Percentiles rank a stretch among this genome's conserved stretches.
Evolutionary conservation across 2,113 vertebrate genomes (phyloP).

Genomic region (Onychostruthus taczanowskii): DNA sequence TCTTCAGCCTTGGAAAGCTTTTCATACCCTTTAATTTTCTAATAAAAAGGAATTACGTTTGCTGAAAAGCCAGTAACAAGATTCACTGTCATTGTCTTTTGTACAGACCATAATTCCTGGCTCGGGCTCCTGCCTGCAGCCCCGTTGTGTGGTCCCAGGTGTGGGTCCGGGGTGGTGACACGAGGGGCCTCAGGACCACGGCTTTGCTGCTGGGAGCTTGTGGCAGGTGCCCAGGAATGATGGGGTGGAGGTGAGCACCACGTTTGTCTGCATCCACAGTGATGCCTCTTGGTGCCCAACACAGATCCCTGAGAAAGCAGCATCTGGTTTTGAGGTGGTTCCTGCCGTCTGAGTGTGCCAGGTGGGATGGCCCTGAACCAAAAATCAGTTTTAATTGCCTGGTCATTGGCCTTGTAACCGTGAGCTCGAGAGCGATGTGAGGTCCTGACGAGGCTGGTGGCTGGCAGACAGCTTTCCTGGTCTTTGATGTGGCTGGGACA

Average conservation of each 20-base stretch:
- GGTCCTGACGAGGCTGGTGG: not conserved
- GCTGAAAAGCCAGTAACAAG: slow-evolving; percentile 75
- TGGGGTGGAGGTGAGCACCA: fast-evolving
- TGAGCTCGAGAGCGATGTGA: fast-evolving
- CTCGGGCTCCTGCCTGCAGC: slow-evolving; percentile 37
- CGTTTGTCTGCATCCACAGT: fast-evolving
- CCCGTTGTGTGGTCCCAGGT: slow-evolving; percentile 44
- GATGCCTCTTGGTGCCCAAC: not conserved
- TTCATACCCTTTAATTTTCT: slow-evolving; percentile 80
- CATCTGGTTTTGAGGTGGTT: not conserved
- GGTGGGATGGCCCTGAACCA: not conserved
- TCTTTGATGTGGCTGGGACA: not conserved
- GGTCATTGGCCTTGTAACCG: fast-evolving
- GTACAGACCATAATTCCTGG: slow-evolving; percentile 61
- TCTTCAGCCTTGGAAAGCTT: slow-evolving; percentile 76
- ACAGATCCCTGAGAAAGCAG: not conserved
- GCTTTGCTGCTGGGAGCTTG: not conserved
- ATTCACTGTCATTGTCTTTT: slow-evolving; percentile 72
- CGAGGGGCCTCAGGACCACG: fast-evolving
- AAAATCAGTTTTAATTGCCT: not conserved
- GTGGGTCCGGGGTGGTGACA: not conserved
- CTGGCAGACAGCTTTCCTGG: not conserved
- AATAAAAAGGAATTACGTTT: slow-evolving; percentile 80
- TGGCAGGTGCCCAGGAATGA: not conserved
- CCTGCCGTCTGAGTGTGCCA: not conserved